Conservation (phyloP, 2,888 invertebrate species). For the Drosophila neonasuta region DNA sequence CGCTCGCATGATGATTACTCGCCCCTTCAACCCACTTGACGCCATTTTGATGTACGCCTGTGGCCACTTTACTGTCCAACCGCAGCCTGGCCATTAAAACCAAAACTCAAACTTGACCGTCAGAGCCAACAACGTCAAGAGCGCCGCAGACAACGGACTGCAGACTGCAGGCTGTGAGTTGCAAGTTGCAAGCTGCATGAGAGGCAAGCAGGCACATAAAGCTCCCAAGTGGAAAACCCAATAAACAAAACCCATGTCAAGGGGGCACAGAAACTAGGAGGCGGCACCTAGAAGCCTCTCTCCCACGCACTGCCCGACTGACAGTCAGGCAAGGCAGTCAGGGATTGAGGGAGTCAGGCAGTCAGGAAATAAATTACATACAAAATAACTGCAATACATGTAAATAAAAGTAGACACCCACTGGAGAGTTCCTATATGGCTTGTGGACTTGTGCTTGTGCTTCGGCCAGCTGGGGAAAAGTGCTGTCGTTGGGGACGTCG, state of each 20-base stretch:
- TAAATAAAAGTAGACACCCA: conserved; percentile 70
- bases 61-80: conserved; percentile 49
- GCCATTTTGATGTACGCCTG: conserved; percentile 23
- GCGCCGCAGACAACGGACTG: conserved; percentile 20
- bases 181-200: conserved; percentile 3
- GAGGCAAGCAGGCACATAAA: conserved; percentile 34
- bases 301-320: conserved; percentile 51
- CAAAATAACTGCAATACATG: conserved; percentile 75
- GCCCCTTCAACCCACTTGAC: conserved; percentile 25
- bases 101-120: conserved; percentile 57
- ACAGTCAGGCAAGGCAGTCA: background rate
- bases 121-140: conserved; percentile 43
- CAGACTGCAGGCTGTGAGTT: conserved; percentile 3
- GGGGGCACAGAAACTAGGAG: background rate
- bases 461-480: conserved; percentile 14
- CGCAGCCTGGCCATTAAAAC: conserved; percentile 49
- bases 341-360: conserved; percentile 25
- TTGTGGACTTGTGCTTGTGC: conserved; percentile 32
- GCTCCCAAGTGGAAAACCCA: conserved; percentile 66
- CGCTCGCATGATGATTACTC: background rate
- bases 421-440: conserved; percentile 28
- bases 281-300: conserved; percentile 17
- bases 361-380: conserved; percentile 73
- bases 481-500: conserved; percentile 33
- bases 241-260: conserved; percentile 59